A percentile compares a stretch with the other conserved stretches of the same genome.
Evolutionary conservation across 1,140 invertebrate genomes (phyloP).

Genomic region (Sogatella furcifera): DNA sequence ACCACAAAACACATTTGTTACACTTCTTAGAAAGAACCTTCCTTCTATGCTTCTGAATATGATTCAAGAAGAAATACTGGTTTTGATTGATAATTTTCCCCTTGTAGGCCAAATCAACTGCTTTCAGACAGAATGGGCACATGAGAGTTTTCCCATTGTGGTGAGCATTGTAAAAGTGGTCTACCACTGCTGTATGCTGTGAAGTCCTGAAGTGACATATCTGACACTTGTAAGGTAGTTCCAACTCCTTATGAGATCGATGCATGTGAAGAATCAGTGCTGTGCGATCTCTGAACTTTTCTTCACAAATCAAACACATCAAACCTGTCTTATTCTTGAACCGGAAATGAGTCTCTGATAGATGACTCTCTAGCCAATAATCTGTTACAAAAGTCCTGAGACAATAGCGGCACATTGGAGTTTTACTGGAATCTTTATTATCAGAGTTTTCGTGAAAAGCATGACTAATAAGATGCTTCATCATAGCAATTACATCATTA

Average conservation of each 20-base stretch:
- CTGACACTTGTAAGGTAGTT: slow-evolving; percentile 69
- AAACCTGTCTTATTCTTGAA: not conserved
- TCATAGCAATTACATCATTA: slow-evolving; percentile 48
- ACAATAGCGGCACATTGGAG: slow-evolving; percentile 24
- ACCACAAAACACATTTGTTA: slow-evolving; percentile 52
- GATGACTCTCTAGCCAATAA: slow-evolving; percentile 19
- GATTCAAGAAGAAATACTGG: slow-evolving; percentile 22
- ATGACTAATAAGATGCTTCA: slow-evolving; percentile 57
- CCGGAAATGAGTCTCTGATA: slow-evolving; percentile 13
- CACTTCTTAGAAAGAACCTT: slow-evolving; percentile 46
- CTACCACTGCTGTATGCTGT: slow-evolving; percentile 40
- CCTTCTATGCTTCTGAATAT: slow-evolving; percentile 24
- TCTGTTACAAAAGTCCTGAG: slow-evolving; percentile 23
- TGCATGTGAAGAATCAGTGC: slow-evolving; percentile 60
- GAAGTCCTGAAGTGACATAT: slow-evolving; percentile 63
- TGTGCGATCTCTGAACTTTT: slow-evolving; percentile 22
- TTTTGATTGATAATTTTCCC: slow-evolving; percentile 6
- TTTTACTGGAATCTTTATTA: slow-evolving; percentile 1
- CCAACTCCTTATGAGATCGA: slow-evolving; percentile 56
- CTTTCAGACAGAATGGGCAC: slow-evolving; percentile 63
- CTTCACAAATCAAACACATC: slow-evolving; percentile 29
- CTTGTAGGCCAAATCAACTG: slow-evolving; percentile 27
- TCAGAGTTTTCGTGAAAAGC: slow-evolving; percentile 31
- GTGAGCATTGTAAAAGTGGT: slow-evolving; percentile 34
- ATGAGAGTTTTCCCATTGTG: slow-evolving; percentile 46